Percentiles rank a stretch among this genome's conserved stretches.
Evolutionary conservation across 2,888 invertebrate genomes (phyloP).

Genomic region (Pachliopta kotzebuea): DNA sequence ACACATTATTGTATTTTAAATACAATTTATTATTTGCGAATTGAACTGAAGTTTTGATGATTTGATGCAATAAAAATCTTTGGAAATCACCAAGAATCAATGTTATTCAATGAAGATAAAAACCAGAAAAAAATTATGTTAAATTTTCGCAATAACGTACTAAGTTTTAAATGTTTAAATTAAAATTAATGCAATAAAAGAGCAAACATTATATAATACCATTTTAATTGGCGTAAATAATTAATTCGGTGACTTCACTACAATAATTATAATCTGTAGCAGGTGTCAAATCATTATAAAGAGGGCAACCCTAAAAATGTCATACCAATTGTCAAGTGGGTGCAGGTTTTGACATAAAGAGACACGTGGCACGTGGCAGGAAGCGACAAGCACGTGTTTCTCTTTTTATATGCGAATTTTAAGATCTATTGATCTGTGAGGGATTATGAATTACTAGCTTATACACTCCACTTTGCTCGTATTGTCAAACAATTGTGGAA

Average conservation of each 20-base stretch:
- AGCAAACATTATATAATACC: slow-evolving; percentile 42
- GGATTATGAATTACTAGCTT: background rate
- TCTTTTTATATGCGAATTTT: background rate
- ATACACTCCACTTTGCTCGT: too few species aligned
- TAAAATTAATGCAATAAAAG: slow-evolving; percentile 19
- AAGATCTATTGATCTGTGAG: background rate
- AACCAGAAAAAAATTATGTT: too few species aligned
- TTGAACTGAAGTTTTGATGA: too few species aligned
- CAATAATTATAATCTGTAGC: slow-evolving; percentile 34
- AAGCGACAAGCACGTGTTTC: slow-evolving; percentile 12
- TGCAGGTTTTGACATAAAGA: slow-evolving; percentile 26
- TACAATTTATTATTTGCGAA: too few species aligned
- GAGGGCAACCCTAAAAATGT: slow-evolving; percentile 20
- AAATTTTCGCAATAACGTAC: too few species aligned
- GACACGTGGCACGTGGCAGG: slow-evolving; percentile 32
- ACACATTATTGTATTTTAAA: too few species aligned
- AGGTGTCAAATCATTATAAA: slow-evolving; percentile 35
- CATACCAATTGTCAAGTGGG: slow-evolving; percentile 19
- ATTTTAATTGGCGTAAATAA: slow-evolving; percentile 35
- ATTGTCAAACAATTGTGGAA: too few species aligned
- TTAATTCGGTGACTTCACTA: slow-evolving; percentile 28
- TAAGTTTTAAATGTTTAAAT: background rate
- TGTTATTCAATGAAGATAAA: too few species aligned
- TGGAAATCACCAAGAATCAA: too few species aligned
- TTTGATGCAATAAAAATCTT: too few species aligned